Evolutionary conservation across 2,888 invertebrate species (phyloP).

Genomic region (Achlya flavicornis): DNA sequence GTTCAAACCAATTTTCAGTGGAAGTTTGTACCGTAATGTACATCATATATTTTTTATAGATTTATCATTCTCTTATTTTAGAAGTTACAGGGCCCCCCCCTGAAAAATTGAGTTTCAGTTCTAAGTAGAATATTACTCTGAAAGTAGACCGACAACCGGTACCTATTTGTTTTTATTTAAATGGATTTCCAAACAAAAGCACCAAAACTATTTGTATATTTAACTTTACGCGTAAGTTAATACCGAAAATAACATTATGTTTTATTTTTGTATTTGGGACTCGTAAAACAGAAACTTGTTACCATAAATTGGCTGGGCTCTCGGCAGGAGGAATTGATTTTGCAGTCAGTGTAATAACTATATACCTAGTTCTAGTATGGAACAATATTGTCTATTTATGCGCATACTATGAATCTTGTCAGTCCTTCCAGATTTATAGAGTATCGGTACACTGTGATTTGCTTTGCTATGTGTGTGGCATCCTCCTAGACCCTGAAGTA

Average conservation of each 20-base stretch:
- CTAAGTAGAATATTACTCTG: background rate
- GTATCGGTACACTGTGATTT: background rate
- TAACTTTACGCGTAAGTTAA: constrained; percentile 21
- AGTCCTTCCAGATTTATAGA: background rate
- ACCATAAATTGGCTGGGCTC: constrained; percentile 58
- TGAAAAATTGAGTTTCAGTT: too few species aligned
- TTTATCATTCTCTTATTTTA: too few species aligned
- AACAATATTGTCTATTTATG: constrained; percentile 13
- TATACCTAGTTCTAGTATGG: constrained; percentile 19
- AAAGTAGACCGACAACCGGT: background rate
- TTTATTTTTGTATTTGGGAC: constrained; percentile 41
- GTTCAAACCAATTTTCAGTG: too few species aligned
- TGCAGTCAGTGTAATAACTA: constrained; percentile 24
- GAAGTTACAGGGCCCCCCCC: too few species aligned
- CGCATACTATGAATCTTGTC: constrained; percentile 11
- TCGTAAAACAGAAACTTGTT: constrained; percentile 62
- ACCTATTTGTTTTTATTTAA: constrained; percentile 7
- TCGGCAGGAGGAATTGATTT: constrained; percentile 54
- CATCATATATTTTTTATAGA: too few species aligned
- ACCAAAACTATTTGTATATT: constrained; percentile 15
- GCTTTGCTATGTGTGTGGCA: background rate
- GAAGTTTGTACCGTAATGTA: too few species aligned
- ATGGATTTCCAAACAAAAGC: constrained; percentile 12
- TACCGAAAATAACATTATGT: constrained; percentile 27
- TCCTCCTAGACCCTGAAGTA: background rate